Percentiles rank a stretch among this genome's conserved stretches.
These are phyloP conservation scores for Patella vulgata DNA, from an alignment of 1,140 invertebrate species.

Conservation along the genomic window DNA sequence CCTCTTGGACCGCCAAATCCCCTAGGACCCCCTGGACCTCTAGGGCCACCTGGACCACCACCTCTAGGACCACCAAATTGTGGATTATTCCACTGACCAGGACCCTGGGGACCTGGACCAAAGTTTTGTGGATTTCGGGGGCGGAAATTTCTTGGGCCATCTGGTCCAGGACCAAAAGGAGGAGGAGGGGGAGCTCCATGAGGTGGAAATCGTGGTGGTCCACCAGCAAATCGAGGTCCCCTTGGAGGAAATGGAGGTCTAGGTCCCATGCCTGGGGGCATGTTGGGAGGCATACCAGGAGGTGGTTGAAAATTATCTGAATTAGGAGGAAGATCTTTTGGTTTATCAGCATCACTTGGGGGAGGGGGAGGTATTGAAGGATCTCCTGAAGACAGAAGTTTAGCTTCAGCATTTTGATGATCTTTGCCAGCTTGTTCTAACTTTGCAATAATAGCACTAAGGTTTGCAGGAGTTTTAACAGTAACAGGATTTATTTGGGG, in stretches of 20 bases:
- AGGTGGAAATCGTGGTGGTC: background rate
- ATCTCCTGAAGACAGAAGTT: no score
- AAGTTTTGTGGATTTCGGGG: conserved; percentile 22
- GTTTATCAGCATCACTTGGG: background rate
- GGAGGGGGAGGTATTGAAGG: conserved; percentile 2
- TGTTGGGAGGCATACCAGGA: conserved; percentile 7
- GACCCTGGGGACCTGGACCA: background rate
- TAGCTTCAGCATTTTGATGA: no score
- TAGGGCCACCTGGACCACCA: background rate
- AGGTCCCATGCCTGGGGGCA: conserved; percentile 7
- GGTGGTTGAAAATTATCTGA: background rate
- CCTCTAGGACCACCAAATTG: no score
- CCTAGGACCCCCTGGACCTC: conserved; percentile 10
- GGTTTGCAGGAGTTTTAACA: no score
- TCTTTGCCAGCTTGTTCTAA: no score
- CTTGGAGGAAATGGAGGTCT: background rate
- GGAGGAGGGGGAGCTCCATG: background rate
- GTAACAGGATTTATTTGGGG: no score
- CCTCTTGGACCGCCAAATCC: conserved; percentile 17
- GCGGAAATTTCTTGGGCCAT: conserved; percentile 15
- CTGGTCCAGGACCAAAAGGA: conserved; percentile 9
- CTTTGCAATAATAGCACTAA: no score
- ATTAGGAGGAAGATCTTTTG: background rate
- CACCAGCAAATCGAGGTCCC: background rate
- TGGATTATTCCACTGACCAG: background rate